A percentile compares a stretch with the other conserved stretches of the same genome.
Conservation (phyloP, 2,888 invertebrate species). For the Urechis unicinctus region DNA sequence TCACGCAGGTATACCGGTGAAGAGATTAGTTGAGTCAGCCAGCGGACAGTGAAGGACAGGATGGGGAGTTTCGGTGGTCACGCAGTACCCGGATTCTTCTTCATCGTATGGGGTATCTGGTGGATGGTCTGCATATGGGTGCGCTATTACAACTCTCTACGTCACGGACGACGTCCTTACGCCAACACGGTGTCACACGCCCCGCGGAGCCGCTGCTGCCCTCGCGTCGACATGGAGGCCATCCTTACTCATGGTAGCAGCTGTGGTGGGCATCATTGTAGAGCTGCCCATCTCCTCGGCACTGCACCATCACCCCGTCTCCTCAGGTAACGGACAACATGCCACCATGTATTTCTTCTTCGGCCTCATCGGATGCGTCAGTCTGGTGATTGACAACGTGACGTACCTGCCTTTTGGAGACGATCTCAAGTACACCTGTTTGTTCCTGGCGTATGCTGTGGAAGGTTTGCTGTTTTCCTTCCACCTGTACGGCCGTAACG, state of each 20-base stretch:
- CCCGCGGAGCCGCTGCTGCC: conserved; percentile 27
- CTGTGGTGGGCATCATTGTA: neutral
- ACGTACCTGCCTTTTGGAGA: neutral
- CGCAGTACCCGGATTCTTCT: neutral
- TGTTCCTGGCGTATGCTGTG: neutral
- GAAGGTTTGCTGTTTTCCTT: conserved; percentile 1
- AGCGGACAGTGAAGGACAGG: too few relatives aligned
- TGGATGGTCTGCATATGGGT: neutral
- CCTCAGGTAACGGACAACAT: neutral
- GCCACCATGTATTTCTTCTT: conserved; percentile 3
- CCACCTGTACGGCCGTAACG: neutral
- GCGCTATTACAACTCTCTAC: neutral
- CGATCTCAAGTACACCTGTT: neutral
- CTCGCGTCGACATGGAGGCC: conserved; percentile 28
- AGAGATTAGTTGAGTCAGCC: too few relatives aligned
- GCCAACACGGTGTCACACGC: conserved; percentile 11
- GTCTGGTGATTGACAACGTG: neutral
- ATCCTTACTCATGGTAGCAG: too few relatives aligned
- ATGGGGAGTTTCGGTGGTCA: neutral
- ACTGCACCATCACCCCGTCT: neutral
- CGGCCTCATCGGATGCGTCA: neutral
- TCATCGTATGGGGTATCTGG: neutral
- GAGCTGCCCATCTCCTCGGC: neutral
- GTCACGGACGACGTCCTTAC: too few relatives aligned
- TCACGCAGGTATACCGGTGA: too few relatives aligned